Base-by-base conservation (phyloP, 2,113 vertebrate genomes). In the Tetraodon nigroviridis region DNA sequence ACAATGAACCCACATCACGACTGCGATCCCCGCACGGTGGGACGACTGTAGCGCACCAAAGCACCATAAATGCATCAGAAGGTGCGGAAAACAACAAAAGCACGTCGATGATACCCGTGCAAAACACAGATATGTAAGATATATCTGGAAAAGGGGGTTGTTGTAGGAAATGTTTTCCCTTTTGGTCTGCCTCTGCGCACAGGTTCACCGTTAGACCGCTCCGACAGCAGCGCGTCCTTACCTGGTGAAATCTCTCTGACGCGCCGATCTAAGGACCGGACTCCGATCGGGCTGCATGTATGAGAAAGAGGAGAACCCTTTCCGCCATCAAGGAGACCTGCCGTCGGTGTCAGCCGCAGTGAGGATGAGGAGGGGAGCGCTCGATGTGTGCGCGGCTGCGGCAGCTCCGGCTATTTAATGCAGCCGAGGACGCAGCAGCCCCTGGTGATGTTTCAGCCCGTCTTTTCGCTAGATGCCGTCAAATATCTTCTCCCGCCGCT, bases 381-480 rank as follows among this genome's bases (percentile, higher is more conserved):
- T 69, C 67, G 83, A 73, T 80, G 83, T 62, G 74, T 73, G 73
- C 65, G 79, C 79, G 79, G 87, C 76, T 80, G 87, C 85, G 7
- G 81, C 79, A 84, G 78, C 80, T 81, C 83, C 64, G 47, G 81
- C 74, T 75, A 37, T 37, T 75, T 80, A 89, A 87, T 81, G 87
- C 77, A 58, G 69, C 75, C 78, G 62, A 78, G 78, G 83, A 82
- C 61, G 47, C 82, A 68, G 61, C 85, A 79, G 69, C 78, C 64
- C 68, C 73, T 67, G 61, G 64, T 77, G 47, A 75, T 61, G 46
- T 48, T 48, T 18, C 46, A 48, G 46, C 46, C 17, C 18, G 42
- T 64, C 61, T 20, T 48, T 12, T 61, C 7, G 44, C 15, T 46
- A 17, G 54, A 55, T 45, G 29, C 59, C 37, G 10, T 37, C 10